Evolutionary conservation across 1,140 invertebrate genomes (phyloP).

Genomic region (Megalonaias nervosa): DNA sequence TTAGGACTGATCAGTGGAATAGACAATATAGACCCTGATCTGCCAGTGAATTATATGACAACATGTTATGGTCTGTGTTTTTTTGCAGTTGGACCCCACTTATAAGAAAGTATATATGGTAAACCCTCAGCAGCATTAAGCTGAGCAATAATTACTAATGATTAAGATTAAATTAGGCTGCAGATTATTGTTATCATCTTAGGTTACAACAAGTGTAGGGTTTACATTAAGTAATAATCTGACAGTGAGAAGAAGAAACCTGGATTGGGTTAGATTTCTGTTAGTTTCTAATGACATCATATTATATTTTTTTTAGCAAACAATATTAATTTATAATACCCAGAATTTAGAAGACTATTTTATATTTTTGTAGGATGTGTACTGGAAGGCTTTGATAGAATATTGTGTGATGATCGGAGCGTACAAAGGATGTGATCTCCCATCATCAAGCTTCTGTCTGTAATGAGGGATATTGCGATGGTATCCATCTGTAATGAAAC

Average conservation of each 20-base stretch:
- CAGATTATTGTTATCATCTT: neutral
- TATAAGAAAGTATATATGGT: too few relatives aligned
- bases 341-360: too few relatives aligned
- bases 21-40: too few relatives aligned
- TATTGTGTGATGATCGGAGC: constrained; percentile 78
- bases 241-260: neutral
- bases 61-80: too few relatives aligned
- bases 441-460: constrained; percentile 13
- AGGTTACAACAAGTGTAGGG: neutral
- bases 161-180: neutral
- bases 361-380: constrained; percentile 74
- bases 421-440: constrained; percentile 72
- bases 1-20: too few relatives aligned
- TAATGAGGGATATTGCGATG: neutral
- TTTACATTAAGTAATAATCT: neutral
- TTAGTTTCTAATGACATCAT: neutral
- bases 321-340: too few relatives aligned
- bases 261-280: neutral
- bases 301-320: constrained; percentile 5
- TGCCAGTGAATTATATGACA: too few relatives aligned
- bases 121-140: neutral
- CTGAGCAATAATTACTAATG: neutral
- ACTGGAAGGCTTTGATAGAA: constrained; percentile 81
- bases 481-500: too few relatives aligned
- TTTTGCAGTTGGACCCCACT: too few relatives aligned